Conservation (phyloP, 2,797 vertebrate genomes). For the Somateria mollissima region DNA sequence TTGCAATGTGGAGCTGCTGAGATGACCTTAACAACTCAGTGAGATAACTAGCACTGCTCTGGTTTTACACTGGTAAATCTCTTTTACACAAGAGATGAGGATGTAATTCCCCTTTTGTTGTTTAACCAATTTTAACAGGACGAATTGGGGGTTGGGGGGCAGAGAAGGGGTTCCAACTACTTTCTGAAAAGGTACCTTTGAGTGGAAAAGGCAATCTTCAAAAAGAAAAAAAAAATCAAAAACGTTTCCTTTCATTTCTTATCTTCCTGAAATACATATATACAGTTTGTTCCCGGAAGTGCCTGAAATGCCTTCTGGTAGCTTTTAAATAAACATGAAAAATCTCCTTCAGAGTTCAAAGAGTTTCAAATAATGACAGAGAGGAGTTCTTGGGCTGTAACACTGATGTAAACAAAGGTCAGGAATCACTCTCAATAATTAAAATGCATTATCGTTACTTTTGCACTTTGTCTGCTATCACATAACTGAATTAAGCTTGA, state of each 20-base stretch:
- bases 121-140: not conserved
- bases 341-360: slow-evolving; percentile 47
- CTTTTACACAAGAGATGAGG: not conserved
- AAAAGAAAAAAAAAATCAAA: slow-evolving; percentile 20
- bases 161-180: not conserved
- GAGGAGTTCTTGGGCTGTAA: not conserved
- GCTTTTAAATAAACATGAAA: slow-evolving; percentile 74
- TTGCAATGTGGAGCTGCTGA: not conserved
- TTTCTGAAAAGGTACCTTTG: not conserved
- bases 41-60: not conserved
- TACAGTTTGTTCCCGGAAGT: slow-evolving; percentile 80
- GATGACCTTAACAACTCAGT: not conserved
- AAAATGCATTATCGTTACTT: slow-evolving; percentile 14
- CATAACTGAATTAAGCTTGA: not conserved
- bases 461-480: not conserved
- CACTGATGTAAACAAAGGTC: slow-evolving; percentile 21
- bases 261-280: slow-evolving; percentile 58
- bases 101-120: not conserved
- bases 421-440: slow-evolving; percentile 20
- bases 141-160: not conserved
- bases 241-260: slow-evolving; percentile 52
- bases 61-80: not conserved
- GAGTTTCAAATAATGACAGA: slow-evolving; percentile 16
- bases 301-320: slow-evolving; percentile 77
- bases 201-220: not conserved